These are phyloP conservation scores for Odontomachus brunneus DNA, from an alignment of 1,140 invertebrate species.

Conservation along the genomic window DNA sequence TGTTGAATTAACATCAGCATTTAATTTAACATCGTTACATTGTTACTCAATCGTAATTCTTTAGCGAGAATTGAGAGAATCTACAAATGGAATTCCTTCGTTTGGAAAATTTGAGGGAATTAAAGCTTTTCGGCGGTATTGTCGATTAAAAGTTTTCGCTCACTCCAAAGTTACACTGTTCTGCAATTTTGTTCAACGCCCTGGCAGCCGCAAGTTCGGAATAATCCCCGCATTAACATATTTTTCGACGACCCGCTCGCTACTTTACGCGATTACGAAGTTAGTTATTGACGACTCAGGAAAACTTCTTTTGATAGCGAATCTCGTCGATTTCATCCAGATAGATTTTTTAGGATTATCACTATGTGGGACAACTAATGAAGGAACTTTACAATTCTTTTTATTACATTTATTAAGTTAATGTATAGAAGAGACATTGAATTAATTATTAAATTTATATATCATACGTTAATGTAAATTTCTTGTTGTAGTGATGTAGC, in stretches of 20 bases:
- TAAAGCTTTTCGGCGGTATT: neutral
- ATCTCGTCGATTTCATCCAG: too few relatives aligned
- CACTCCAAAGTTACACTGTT: neutral
- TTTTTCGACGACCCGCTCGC: neutral
- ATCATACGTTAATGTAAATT: too few relatives aligned
- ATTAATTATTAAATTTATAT: too few relatives aligned
- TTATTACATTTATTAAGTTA: too few relatives aligned
- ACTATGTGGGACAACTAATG: too few relatives aligned
- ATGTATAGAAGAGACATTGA: too few relatives aligned
- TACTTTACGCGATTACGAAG: slow-evolving; percentile 1
- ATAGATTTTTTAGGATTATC: too few relatives aligned
- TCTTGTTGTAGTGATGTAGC: too few relatives aligned
- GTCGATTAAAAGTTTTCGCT: slow-evolving; percentile 5
- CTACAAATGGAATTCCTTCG: neutral
- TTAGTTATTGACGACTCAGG: neutral
- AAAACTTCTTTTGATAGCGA: neutral
- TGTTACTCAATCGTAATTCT: neutral
- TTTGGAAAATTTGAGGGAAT: slow-evolving; percentile 21
- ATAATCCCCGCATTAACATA: slow-evolving; percentile 23
- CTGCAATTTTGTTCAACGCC: neutral
- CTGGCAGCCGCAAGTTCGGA: neutral
- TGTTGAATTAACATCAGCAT: neutral
- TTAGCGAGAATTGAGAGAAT: neutral
- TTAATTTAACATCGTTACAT: neutral
- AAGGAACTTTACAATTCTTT: too few relatives aligned